These are phyloP conservation scores for Sycophila texana DNA, from an alignment of 2,888 invertebrate genomes.

Conservation along the genomic window DNA sequence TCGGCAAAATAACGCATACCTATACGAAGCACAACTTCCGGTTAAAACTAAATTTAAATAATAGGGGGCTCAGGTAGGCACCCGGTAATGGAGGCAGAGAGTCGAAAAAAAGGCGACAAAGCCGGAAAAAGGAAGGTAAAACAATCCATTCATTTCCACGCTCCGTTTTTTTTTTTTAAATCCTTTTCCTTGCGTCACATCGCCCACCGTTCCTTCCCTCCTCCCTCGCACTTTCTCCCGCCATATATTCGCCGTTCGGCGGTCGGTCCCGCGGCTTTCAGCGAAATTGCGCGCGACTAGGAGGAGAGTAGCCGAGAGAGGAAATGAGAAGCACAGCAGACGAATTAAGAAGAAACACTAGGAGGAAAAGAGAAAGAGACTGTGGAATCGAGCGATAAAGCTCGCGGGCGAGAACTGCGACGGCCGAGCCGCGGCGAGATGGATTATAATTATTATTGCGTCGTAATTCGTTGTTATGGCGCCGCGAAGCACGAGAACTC, in stretches of 20 bases:
- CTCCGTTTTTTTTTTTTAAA: conserved; percentile 36
- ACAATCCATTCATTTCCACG: conserved; percentile 40
- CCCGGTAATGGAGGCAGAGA: not conserved
- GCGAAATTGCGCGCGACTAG: conserved; percentile 57
- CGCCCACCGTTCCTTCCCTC: not conserved
- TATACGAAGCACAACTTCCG: too few relatives aligned
- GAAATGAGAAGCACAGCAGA: not conserved
- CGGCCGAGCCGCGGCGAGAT: not conserved
- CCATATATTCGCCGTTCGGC: conserved; percentile 14
- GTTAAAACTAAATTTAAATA: conserved; percentile 4
- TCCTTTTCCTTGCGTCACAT: conserved; percentile 25
- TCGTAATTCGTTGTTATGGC: conserved; percentile 31
- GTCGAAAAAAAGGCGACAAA: not conserved
- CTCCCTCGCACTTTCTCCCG: conserved; percentile 27
- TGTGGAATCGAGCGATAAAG: not conserved
- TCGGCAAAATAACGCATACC: too few relatives aligned
- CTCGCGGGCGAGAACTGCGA: not conserved
- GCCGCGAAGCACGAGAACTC: not conserved
- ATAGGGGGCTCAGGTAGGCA: not conserved
- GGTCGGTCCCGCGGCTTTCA: conserved; percentile 56
- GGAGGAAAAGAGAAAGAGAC: not conserved
- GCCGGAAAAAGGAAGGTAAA: conserved; percentile 11
- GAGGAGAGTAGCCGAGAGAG: not conserved
- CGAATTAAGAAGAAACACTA: not conserved
- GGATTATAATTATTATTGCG: conserved; percentile 22